phyloP scores from a whole-genome alignment of 2,797 vertebrate species.

The Neopelma chrysocephalum region DNA sequence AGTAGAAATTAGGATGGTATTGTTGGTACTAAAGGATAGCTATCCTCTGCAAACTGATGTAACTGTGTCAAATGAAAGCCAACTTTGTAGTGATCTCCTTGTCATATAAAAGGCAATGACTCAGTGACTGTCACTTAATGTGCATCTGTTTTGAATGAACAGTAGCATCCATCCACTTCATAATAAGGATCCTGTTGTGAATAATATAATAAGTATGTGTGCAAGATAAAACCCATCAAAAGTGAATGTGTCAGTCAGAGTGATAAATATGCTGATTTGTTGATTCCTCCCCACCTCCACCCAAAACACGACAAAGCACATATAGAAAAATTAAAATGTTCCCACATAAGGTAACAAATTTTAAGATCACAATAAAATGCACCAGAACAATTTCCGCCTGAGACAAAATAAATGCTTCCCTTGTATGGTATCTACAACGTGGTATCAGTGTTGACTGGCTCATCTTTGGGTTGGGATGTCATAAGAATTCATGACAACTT shows the following conservation, averaged over 20 bases:
- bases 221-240: slow-evolving; percentile 48
- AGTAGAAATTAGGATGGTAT: slow-evolving; percentile 4
- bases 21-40: neutral
- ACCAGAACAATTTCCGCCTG: neutral
- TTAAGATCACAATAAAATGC: neutral
- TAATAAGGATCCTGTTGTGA: slow-evolving; percentile 33
- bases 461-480: neutral
- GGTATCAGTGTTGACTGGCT: neutral
- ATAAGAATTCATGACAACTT: neutral
- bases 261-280: slow-evolving; percentile 24
- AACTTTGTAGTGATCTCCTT: slow-evolving; percentile 48
- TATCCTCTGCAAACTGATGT: slow-evolving; percentile 43
- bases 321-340: neutral
- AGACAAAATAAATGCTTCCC: neutral
- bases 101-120: slow-evolving; percentile 55
- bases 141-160: slow-evolving; percentile 45
- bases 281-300: neutral
- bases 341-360: neutral
- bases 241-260: neutral
- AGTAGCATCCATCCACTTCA: slow-evolving; percentile 15
- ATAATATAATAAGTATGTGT: slow-evolving; percentile 34
- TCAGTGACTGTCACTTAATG: slow-evolving; percentile 60
- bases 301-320: neutral
- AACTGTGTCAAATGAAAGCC: slow-evolving; percentile 44
- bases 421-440: neutral